Base-by-base conservation (phyloP, 2,113 vertebrate genomes). In the Cryptotis parvus region DNA sequence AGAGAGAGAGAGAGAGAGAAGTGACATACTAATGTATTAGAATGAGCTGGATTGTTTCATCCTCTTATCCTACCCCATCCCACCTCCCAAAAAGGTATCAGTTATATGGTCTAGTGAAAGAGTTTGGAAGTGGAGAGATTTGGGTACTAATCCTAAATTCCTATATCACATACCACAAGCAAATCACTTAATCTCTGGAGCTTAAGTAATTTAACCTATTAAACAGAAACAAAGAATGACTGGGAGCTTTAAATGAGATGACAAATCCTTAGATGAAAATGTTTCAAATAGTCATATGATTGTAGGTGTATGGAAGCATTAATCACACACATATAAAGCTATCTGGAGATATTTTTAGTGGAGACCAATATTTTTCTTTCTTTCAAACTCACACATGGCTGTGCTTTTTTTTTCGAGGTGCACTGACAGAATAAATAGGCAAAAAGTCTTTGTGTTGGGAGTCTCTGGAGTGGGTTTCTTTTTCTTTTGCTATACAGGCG, bases 321-420 rank as follows among this genome's bases (percentile, higher is more conserved):
- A 33, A 90, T 39, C 9, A 33, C n/a, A 58, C 45, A 49, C 45
- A 49, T 14, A 49, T 2, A 49, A 6, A 69, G 16, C 63, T 84
- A 94, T 24, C 84, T 95, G 80, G 66, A 86, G 68, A 90, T 68
- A 93, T 81, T 86, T 94, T 91, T 79, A 91, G 92, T 88, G 77
- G 80, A 95, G n/a, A 18, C 4, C 75, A 93, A 31, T 90, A 69
- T 43, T 75, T 78, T 35, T 63, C 58, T 72, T 69, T 72, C 65
- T 91, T 94, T 29, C 27, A 92, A 84, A 95, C 5, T 75, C 35
- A 93, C 22, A 73, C 41, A 68, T 9, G 15, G 43, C 55, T 92
- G 14, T 72, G 7, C 52, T 84, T 95, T 90, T 90, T n/a, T n/a
- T n/a, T n/a, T n/a, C n/a, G n/a, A 93, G 69, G 63, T 90, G 52